phyloP scores from a whole-genome alignment of 2,113 vertebrate genomes.

The Bubo bubo region DNA sequence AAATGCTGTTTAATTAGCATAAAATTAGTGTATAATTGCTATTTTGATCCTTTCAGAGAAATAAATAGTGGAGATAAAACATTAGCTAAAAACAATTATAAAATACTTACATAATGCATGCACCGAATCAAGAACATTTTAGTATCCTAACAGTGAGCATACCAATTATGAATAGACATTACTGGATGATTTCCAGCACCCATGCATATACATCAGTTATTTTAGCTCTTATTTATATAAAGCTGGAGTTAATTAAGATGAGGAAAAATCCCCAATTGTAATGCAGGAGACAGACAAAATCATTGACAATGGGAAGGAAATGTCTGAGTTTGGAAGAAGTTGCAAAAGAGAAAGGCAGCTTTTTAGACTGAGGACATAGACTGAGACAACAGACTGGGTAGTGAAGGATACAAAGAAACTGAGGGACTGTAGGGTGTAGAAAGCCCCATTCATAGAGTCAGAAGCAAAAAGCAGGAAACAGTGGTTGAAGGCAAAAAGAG shows the following conservation, averaged over 20 bases:
- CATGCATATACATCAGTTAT: background rate
- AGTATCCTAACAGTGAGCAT: background rate
- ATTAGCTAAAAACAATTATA: conserved; percentile 19
- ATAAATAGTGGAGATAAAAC: conserved; percentile 9
- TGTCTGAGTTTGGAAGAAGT: background rate
- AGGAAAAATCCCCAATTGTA: background rate
- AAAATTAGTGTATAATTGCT: background rate
- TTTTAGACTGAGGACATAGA: background rate
- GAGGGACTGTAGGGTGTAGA: background rate
- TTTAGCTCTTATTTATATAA: background rate
- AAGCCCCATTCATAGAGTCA: background rate
- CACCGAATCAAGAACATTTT: conserved; percentile 2
- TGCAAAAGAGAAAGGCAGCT: background rate
- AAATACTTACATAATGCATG: background rate
- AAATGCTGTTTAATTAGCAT: conserved; percentile 14
- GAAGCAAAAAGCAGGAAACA: background rate
- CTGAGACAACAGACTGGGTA: background rate
- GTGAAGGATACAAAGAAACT: background rate
- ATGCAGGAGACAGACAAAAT: background rate
- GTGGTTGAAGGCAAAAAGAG: background rate
- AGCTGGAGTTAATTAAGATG: background rate
- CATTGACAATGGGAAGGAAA: background rate
- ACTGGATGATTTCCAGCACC: background rate
- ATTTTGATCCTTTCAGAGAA: conserved; percentile 24
- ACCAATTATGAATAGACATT: background rate